Evolutionary conservation across 2,113 vertebrate species (phyloP), one percentile per base, ranked within the genome.

Genomic region (Polypterus senegalus): DNA sequence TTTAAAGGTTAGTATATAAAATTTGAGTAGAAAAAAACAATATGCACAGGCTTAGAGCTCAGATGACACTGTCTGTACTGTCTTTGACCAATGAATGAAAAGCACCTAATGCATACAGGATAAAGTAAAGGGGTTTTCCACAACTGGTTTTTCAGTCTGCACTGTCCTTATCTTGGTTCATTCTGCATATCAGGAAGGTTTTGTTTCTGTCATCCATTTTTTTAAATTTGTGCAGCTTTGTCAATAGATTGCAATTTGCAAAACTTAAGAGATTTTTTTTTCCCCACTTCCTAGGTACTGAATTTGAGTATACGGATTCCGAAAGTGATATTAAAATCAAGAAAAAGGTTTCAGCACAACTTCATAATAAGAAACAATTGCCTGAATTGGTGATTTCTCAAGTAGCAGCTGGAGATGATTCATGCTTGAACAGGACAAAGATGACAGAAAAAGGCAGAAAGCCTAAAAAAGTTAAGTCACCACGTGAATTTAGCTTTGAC

Each of bases 291-390:
- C 6, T 73, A 99, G 94, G 92, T 52, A 90, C 89, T 0, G 95
- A 97, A 70, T 93, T 92, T 0, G 92, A 97, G 72, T 94, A 92
- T 77, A 94, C 91, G 0, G 96, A 97, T 73, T 99, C 93, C 0
- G 96, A 96, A 67, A 89, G 83, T 0, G 94, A 97, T 66, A 67
- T 92, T 65, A 88, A 92, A 71, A 84, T 88, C 61, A 76, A 89
- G 65, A 90, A 89, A 74, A 94, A 91, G 63, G 85, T 90, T 0
- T 88, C 92, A 0, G 83, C 89, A 0, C 79, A 95, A 62, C 82
- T 92, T 57, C 88, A 92, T 0, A 88, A 88, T n/a, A 94, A 93
- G 77, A 91, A 93, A 60, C 89, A 86, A 0, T 74, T 81, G 0
- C 83, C 87, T 3, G 91, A 98, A 67, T 9, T 76, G 2, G 47